phyloP scores from a whole-genome alignment of 2,797 vertebrate species.

The Menidia menidia region DNA sequence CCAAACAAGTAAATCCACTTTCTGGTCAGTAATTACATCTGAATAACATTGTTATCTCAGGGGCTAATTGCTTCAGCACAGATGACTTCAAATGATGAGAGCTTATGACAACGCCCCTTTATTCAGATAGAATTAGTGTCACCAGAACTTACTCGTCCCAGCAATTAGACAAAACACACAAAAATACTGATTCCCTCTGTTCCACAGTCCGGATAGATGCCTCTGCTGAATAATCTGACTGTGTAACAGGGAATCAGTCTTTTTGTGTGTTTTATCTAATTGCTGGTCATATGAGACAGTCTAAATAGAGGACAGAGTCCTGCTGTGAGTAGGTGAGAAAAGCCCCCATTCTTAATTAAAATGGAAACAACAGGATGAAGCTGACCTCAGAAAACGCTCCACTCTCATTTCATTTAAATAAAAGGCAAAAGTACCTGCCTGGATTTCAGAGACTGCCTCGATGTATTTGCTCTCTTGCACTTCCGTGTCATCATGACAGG shows the following conservation, averaged over 20 bases:
- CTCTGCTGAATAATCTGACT: not conserved
- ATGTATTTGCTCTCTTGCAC: conserved; percentile 8
- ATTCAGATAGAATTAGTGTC: conserved; percentile 54
- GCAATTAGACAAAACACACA: conserved; percentile 7
- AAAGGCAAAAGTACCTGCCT: conserved; percentile 5
- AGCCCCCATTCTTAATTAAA: not conserved
- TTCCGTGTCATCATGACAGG: conserved; percentile 7
- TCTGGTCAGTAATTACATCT: conserved; percentile 57
- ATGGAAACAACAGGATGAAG: not conserved
- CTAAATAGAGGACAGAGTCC: conserved; percentile 12
- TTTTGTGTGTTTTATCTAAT: conserved; percentile 4
- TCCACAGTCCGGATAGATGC: not conserved
- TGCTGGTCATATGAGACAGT: not conserved
- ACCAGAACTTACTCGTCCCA: conserved; percentile 41
- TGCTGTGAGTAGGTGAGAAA: conserved; percentile 1
- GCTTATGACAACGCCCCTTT: conserved; percentile 27
- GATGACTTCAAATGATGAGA: conserved; percentile 37
- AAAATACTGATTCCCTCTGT: not conserved
- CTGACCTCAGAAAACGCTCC: not conserved
- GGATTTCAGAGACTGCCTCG: conserved; percentile 24
- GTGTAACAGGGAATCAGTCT: not conserved
- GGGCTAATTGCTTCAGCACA: conserved; percentile 40
- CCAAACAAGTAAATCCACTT: conserved; percentile 36
- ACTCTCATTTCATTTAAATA: not conserved
- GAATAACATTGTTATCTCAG: conserved; percentile 50